Base-by-base conservation (phyloP, 2,113 vertebrate species). In the Myrmecobius fasciatus region DNA sequence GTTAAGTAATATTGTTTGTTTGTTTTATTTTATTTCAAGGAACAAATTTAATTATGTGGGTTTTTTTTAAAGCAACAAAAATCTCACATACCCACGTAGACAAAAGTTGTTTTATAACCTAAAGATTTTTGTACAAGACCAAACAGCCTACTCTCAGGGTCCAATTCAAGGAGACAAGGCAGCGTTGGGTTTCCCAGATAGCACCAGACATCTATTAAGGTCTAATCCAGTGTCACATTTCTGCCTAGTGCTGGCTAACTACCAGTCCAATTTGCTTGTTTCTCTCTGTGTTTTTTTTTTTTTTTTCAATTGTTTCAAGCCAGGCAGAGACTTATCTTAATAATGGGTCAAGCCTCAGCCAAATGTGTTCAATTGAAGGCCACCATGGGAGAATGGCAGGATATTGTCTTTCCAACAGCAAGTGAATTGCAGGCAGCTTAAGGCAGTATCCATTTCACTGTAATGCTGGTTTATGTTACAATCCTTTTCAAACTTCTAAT, bases 401-500 rank as follows among this genome's bases (percentile, higher is more conserved):
- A 99, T 99, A 99, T 99, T 98, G 98, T 99, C 99, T 99, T 99
- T 99, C 99, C 98, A 99, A 98, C 97, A 98, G 98, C 98, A 99
- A 99, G 98, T 98, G 98, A 99, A 99, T 98, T 98, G 98, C 98
- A 98, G 98, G 98, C 98, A 98, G 98, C 98, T 99, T 98, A 98
- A 98, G 98, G 98, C 97, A 0, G 98, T 99, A 98, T 99, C 98
- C 98, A 99, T 99, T 99, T 99, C 98, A 98, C 98, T 98, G 97
- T 98, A 98, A 99, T 98, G 98, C 98, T 98, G 99, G 98, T 98
- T 99, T 99, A 98, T 99, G 98, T 99, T 99, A 99, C 99, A 99
- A 97, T 96, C 98, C 98, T 98, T 98, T 99, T 99, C 98, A 99
- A 99, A 98, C 98, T 98, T 98, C 98, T 99, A 99, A 99, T 99